Evolutionary conservation across 1,140 invertebrate species (phyloP).

Genomic region (Leptinotarsa undecemlineata): DNA sequence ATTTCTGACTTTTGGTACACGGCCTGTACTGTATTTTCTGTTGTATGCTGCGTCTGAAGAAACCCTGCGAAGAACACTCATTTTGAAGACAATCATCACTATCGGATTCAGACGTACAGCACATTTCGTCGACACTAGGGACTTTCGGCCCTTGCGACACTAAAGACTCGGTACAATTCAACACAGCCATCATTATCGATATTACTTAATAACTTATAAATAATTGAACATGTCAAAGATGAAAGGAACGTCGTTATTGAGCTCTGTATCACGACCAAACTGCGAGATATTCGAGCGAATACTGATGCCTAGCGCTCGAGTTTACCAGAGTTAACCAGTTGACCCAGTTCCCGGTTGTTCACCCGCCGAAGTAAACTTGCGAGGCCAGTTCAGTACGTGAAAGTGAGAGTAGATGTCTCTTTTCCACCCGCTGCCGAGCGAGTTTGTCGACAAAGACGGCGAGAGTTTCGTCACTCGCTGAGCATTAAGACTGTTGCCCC

Average conservation of each 20-base stretch:
- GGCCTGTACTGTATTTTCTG: constrained; percentile 98
- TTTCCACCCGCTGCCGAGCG: constrained; percentile 28
- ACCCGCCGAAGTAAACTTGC: constrained; percentile 57
- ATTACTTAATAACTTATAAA: constrained; percentile 15
- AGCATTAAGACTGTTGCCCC: constrained; percentile 27
- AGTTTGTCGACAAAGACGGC: constrained; percentile 35
- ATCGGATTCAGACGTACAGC: constrained; percentile 61
- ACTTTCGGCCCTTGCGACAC: constrained; percentile 29
- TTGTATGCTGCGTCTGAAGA: constrained; percentile 89
- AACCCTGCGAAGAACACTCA: constrained; percentile 73
- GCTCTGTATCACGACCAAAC: constrained; percentile 14
- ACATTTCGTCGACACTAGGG: constrained; percentile 33
- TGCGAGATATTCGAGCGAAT: constrained; percentile 36
- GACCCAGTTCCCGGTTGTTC: constrained; percentile 70
- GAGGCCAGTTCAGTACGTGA: constrained; percentile 60
- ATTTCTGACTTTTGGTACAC: constrained; percentile 97
- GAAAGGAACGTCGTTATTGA: no score
- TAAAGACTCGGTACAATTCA: constrained; percentile 50
- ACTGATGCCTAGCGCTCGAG: constrained; percentile 56
- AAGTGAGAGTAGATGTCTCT: constrained; percentile 62
- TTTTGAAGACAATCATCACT: constrained; percentile 58
- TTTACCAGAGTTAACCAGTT: constrained; percentile 62
- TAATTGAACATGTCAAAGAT: background rate
- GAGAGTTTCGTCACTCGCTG: constrained; percentile 43
- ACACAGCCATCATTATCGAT: constrained; percentile 52